Evolutionary conservation across 2,113 vertebrate species (phyloP), one percentile per base, ranked within the genome.

Genomic region (Poeciliopsis occidentalis): DNA sequence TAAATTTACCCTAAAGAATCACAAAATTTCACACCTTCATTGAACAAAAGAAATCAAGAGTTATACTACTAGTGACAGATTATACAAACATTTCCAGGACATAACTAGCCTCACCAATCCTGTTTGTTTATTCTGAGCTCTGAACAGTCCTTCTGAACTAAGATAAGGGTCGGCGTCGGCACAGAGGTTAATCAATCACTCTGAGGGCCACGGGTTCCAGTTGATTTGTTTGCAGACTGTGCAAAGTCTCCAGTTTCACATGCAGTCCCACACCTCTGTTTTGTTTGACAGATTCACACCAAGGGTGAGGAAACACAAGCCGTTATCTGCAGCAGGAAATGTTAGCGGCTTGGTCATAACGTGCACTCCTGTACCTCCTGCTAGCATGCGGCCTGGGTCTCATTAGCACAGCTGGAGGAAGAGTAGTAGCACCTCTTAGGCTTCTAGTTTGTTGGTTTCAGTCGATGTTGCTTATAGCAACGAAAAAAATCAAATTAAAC

Each of bases 141-240:
- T 51, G 67, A 78, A 65, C 61, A 73, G 74, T 41, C 69, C 66
- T 76, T 86, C 68, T 77, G 69, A 63, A 74, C 71, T 60, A 26
- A 76, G 85, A 85, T 90, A 86, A 71, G 41, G 34, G 54, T 67
- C 63, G 29, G 41, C 44, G 44, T 67, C 65, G 67, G 51, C 73
- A 76, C 78, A 64, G 71, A 84, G 68, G 84, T 88, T 88, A 89
- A 92, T 90, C 91, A 88, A 86, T 91, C 86, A 87, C 84, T 85
- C 7, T 47, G 79, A 76, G 76, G 51, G 78, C 72, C 51, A 61
- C 26, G 3, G 60, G 73, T 75, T 84, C 70, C 71, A 69, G 78
- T 64, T 7, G 41, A 71, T 64, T 44, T 54, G 76, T 69, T 41
- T 39, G 69, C 61, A 72, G 78, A 61, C 77, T 29, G 69, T 15